Base-by-base conservation (phyloP, 2,113 vertebrate species). In the Aspidoscelis tigris region DNA sequence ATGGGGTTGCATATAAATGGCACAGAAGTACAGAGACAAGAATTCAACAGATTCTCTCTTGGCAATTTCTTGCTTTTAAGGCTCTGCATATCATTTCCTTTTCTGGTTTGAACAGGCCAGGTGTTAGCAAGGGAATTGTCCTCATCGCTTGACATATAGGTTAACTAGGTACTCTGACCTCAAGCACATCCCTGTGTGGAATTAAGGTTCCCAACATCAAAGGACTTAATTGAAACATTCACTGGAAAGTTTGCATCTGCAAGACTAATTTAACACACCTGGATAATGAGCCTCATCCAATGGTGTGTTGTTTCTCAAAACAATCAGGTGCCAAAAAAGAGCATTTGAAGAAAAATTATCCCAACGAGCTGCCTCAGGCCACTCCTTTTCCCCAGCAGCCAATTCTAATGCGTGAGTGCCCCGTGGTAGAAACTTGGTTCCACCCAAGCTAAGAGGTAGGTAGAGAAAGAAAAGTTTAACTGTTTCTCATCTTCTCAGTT, bases 261-360 rank as follows among this genome's bases (percentile, higher is more conserved):
- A 61, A 81, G 58, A 53, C 22, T 84, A 55, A 88, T 84, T 88
- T 71, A 72, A 55, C 47, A 72, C 81, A 72, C 73, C 78, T 81
- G 77, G 55, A 81, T 81, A 84, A 73, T 72, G 68, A 81, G 33
- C 21, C 71, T 73, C 80, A 73, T 78, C 58, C 39, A 71, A 66
- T 26, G 55, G 33, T 18, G 44, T 77, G 58, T 50, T 80, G 78
- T 84, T 88, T 84, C 82, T 55, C 66, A 50, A 80, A 80, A 75
- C 58, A 76, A 79, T 16, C 50, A 43, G 24, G 66, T 73, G 66
- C 73, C 55, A 81, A 81, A 84, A 43, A 21, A 77, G 24, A 77
- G 66, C 55, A 39, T 70, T 65, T 72, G 55, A 78, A 75, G 69
- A 73, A 87, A 77, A 88, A 66, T 14, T 2, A 81, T 20, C 55